Base-by-base conservation (phyloP, 2,113 vertebrate species). In the Microcebus lehilahytsara region DNA sequence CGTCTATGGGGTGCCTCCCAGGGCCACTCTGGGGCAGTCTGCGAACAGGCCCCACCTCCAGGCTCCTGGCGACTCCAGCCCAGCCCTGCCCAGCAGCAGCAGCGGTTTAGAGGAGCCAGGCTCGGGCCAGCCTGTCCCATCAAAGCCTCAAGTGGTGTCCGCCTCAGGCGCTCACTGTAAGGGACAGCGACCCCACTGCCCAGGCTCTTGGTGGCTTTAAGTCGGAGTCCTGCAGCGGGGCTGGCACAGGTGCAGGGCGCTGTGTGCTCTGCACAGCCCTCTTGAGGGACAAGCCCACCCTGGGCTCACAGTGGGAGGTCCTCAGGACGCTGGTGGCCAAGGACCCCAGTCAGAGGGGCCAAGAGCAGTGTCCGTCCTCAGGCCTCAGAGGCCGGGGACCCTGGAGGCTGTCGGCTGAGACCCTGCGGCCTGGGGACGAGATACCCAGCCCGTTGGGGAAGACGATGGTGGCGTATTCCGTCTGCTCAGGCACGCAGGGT, bases 391-490 rank as follows among this genome's bases (percentile, higher is more conserved):
- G 56, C 91, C 2, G 37, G 46, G 84, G 67, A 20, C 66, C 72
- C 40, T 23, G 85, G 0, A 5, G 75, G 77, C 69, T 72, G 4
- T 83, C 56, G 0, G 97, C 89, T 0, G 96, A 97, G 40, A 89
- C 93, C 60, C 97, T 96, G 83, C 34, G 92, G 19, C 91, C 53
- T 0, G 19, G 80, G 20, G 67, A 62, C 0, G 42, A 34, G 17
- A 53, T 3, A 1, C 46, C 86, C 0, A 81, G 92, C 1, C 27
- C 46, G 2, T 51, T 37, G 0, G 96, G 51, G n/a, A 98, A 97
- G 79, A 98, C 60, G 0, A 96, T 97, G 40, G 94, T 97, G 88
- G 97, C 97, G 0, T 97, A 98, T 19, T 97, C 98, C 0, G 98
- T 98, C 58, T 92, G 94, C 7, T 91, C 90, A 0, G 92, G 77